phyloP scores from a whole-genome alignment of 2,888 invertebrate species.

The Pilophorus perplexus region DNA sequence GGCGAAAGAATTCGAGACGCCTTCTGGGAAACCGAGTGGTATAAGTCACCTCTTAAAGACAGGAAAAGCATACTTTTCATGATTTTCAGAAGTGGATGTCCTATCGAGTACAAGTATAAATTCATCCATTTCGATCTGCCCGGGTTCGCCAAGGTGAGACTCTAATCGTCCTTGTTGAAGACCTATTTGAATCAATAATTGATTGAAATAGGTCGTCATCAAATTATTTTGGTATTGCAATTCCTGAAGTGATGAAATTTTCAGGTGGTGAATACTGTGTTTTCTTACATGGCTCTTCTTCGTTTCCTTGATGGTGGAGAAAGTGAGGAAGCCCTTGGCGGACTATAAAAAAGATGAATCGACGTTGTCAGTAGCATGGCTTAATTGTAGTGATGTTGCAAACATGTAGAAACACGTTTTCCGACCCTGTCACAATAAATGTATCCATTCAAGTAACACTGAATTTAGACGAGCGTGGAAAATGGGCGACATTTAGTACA shows the following conservation, averaged over 20 bases:
- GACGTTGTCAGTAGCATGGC: too few relatives aligned
- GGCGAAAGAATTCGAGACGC: constrained; percentile 24
- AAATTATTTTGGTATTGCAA: too few relatives aligned
- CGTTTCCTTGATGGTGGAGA: constrained; percentile 14
- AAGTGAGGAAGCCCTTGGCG: background rate
- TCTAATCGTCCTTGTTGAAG: background rate
- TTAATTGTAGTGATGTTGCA: too few relatives aligned
- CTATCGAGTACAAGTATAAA: constrained; percentile 25
- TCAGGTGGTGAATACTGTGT: constrained; percentile 27
- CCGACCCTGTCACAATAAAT: too few relatives aligned
- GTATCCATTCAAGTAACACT: too few relatives aligned
- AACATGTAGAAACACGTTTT: too few relatives aligned
- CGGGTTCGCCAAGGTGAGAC: constrained; percentile 7
- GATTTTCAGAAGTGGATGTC: background rate
- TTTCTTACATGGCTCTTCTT: constrained; percentile 26
- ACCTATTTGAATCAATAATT: background rate
- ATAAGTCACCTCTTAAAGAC: background rate
- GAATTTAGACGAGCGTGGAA: too few relatives aligned
- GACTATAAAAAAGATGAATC: background rate
- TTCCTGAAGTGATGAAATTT: too few relatives aligned
- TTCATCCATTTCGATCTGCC: constrained; percentile 24
- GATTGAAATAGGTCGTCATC: background rate
- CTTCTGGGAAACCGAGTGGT: constrained; percentile 16
- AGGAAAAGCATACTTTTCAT: constrained; percentile 15
- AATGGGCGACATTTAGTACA: too few relatives aligned